Percentiles rank a stretch among this genome's conserved stretches.
Evolutionary conservation across 1,140 invertebrate species (phyloP).

Genomic region (Bombyx mori): DNA sequence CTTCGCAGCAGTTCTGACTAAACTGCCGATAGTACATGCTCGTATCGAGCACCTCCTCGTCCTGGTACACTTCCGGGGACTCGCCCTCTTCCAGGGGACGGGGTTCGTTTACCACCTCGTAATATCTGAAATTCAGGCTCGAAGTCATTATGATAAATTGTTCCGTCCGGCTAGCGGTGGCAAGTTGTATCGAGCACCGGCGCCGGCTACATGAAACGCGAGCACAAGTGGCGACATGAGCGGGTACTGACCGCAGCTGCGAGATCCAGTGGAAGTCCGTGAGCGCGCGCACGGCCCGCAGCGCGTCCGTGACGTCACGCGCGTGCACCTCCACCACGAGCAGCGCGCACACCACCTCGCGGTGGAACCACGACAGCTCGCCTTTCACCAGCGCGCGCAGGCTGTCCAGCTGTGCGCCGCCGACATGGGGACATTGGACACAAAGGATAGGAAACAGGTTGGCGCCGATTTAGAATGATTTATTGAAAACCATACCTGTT

Average conservation of each 20-base stretch:
- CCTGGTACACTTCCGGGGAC: constrained; percentile 46
- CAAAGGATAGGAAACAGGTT: too few relatives aligned
- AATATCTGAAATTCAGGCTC: constrained; percentile 32
- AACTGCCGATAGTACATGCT: constrained; percentile 58
- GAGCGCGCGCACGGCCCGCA: constrained; percentile 75
- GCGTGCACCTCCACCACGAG: constrained; percentile 91
- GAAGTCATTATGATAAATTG: too few relatives aligned
- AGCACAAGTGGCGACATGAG: too few relatives aligned
- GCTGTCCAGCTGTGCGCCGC: constrained; percentile 73
- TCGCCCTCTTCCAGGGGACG: constrained; percentile 40
- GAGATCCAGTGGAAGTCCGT: constrained; percentile 88
- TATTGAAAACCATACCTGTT: constrained; percentile 35
- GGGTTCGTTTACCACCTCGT: constrained; percentile 37
- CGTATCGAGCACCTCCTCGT: constrained; percentile 51
- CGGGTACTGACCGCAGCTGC: constrained; percentile 74
- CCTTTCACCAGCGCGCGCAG: constrained; percentile 75
- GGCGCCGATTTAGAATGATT: too few relatives aligned
- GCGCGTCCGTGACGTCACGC: constrained; percentile 84
- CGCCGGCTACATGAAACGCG: too few relatives aligned
- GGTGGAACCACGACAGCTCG: constrained; percentile 78
- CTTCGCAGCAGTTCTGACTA: constrained; percentile 51
- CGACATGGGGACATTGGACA: background rate
- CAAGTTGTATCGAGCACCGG: too few relatives aligned
- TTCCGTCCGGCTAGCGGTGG: too few relatives aligned
- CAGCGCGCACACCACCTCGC: constrained; percentile 84